These are phyloP conservation scores for Diadegma fenestrale DNA, from an alignment of 2,888 invertebrate species.

Conservation along the genomic window DNA sequence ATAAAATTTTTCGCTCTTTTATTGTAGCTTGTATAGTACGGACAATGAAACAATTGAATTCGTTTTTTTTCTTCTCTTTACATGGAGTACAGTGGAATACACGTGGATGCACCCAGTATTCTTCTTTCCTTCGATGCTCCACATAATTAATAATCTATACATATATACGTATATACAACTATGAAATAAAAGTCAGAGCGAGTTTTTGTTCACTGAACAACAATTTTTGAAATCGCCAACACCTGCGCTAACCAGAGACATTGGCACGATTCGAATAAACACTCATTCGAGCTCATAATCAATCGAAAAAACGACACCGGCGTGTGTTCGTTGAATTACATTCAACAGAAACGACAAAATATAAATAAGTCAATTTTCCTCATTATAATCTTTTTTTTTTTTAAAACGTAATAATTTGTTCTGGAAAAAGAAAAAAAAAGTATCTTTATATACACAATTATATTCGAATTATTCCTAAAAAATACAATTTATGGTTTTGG, in stretches of 20 bases:
- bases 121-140: constrained; percentile 37
- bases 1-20: constrained; percentile 57
- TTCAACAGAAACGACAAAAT: constrained; percentile 25
- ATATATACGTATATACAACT: constrained; percentile 65
- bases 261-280: constrained; percentile 35
- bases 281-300: constrained; percentile 1
- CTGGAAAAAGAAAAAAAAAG: neutral
- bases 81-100: constrained; percentile 63
- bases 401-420: constrained; percentile 8
- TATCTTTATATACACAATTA: constrained; percentile 4
- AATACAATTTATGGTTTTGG: constrained; percentile 31
- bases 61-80: constrained; percentile 37
- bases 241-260: constrained; percentile 20
- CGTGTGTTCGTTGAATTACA: constrained; percentile 9
- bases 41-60: constrained; percentile 63
- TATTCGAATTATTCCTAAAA: constrained; percentile 3
- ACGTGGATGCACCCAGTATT: constrained; percentile 24
- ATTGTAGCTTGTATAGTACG: constrained; percentile 62
- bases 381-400: neutral
- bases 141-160: constrained; percentile 58
- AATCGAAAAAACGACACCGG: constrained; percentile 9
- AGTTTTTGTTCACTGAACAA: constrained; percentile 48
- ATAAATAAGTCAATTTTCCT: constrained; percentile 16
- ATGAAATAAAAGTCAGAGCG: constrained; percentile 55
- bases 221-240: constrained; percentile 24